Evolutionary conservation across 2,888 invertebrate genomes (phyloP).

Genomic region (Imbricaverruca yamaguchii): DNA sequence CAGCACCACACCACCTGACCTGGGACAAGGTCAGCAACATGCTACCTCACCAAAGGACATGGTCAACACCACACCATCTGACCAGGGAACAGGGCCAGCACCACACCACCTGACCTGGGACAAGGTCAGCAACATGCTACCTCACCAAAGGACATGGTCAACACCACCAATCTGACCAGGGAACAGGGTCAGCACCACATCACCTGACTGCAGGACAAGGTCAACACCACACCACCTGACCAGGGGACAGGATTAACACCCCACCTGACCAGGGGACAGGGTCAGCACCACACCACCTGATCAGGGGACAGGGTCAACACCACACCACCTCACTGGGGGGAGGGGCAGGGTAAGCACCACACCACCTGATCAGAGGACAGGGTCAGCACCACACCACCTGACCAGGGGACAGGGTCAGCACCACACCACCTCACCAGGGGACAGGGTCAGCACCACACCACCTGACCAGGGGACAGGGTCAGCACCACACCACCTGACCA

Average conservation of each 20-base stretch:
- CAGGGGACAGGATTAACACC: not conserved
- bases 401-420: too few relatives aligned
- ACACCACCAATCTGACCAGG: too few relatives aligned
- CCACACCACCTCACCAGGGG: too few relatives aligned
- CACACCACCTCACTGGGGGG: too few relatives aligned
- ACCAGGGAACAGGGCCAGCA: not conserved
- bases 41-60: not conserved
- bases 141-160: not conserved
- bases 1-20: not conserved
- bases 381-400: too few relatives aligned
- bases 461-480: not conserved
- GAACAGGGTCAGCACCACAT: not conserved
- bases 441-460: too few relatives aligned
- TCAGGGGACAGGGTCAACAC: not conserved
- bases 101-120: not conserved
- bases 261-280: not conserved
- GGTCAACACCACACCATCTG: slow-evolving; percentile 3
- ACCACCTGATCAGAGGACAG: not conserved
- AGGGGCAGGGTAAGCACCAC: too few relatives aligned
- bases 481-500: too few relatives aligned
- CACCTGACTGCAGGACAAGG: not conserved
- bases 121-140: not conserved
- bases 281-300: slow-evolving; percentile 1
- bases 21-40: not conserved
- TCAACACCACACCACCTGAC: not conserved